Evolutionary conservation across 2,888 invertebrate genomes (phyloP), one percentile per base, ranked within the genome.

Genomic region (Xestia sexstrigata): DNA sequence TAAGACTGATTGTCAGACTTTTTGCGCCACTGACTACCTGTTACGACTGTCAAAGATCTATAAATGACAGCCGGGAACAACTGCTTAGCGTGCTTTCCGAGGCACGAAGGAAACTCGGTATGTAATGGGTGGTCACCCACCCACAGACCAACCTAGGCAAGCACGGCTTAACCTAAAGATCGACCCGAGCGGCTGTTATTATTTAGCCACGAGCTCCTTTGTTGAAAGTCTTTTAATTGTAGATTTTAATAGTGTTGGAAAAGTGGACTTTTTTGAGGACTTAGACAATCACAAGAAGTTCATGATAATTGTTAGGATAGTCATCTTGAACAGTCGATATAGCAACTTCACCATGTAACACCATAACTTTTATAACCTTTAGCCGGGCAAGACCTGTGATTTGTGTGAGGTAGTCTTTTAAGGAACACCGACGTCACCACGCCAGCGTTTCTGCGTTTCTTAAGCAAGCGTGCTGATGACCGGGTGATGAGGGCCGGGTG

Each of bases 261-360:
- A 26, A 7, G 7, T 58, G 0, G 15, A 26, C 15, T 58, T 26
- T 58, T 58, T 13, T 58, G 6, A 26, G 26, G 26, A 58, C 26
- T 26, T 7, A 5, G 15, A 9, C 30, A 60, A 30, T 60, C 30
- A 60, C 4, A 0, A 20, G 8, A 60, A 9, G 30, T 60, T 20
- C 30, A 60, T 60, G 20, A 20, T 30, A 20, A 17, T 58, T 26
- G 26, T 7, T n/a, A 26, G 6, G 70, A 6, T 26, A 15, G 55
- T 26, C 52, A n/a, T 70, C 42, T 17, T 62, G n/a, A 13, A 17
- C 17, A n/a, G 7, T 26, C 8, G 42, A 45, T 45, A 52, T 39
- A 45, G 65, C 65, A 75, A 82, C 45, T 70, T 52, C 8, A 49
- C 65, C 63, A 55, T 42, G 20, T 15, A 45, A n/a, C 65, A 69